Evolutionary conservation across 2,888 invertebrate genomes (phyloP), one percentile per base, ranked within the genome.

Genomic region (Archips crataeganus): DNA sequence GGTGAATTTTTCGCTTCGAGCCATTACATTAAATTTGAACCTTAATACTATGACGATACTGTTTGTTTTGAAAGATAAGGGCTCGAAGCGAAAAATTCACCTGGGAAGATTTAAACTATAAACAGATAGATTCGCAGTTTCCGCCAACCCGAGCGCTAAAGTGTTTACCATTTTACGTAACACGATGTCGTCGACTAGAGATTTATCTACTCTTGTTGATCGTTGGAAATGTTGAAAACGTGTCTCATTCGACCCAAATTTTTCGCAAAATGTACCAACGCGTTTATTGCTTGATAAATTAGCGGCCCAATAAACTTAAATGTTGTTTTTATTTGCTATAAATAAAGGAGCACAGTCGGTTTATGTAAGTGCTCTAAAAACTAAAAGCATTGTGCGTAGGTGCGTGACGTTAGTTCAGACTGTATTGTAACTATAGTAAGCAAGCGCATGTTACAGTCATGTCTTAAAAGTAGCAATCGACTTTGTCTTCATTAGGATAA

Each of bases 291-390:
- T 81, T 84, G 75, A 85, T 86, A 85, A 82, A 84, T 85, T 82
- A 79, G 78, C 75, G 77, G 77, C 77, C 78, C 72, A 80, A 84
- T 85, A 83, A 80, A 81, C 82, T 81, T 82, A 73, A 77, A 77
- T 77, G 78, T 80, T 83, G 81, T 81, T 87, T 86, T 84, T 84
- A 78, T 81, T 76, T 76, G 77, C 78, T 76, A 82, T 82, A 85
- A 87, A 86, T 85, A 83, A 75, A 80, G 76, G 73, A 75, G 78
- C 77, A 75, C 77, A 75, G 71, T 72, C 79, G 77, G 78, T 87
- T 88, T 89, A 87, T 87, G 79, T 87, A 87, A 89, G 85, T 84
- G 85, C 77, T 87, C 86, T 85, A 84, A 88, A 90, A 89, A 83
- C 45, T 45, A 11, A 45, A 45, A 45, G 4, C 78, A 64, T 63